Conservation (phyloP, 2,888 invertebrate genomes). For the Cephus pulcher region DNA sequence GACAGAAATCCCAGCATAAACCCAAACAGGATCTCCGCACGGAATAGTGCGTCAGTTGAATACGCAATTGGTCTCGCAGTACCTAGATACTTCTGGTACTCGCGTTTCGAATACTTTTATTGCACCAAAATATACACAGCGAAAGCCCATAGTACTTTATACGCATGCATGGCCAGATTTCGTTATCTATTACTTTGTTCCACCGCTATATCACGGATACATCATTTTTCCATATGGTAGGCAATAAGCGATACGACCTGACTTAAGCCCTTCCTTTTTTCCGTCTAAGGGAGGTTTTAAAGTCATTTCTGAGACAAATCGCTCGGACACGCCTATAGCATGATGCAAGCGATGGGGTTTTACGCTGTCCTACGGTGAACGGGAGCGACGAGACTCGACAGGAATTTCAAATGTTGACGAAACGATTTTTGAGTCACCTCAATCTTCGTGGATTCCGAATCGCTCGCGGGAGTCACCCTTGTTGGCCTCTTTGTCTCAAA, state of each 20-base stretch:
- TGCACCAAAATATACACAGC: constrained; percentile 34
- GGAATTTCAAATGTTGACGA: constrained; percentile 56
- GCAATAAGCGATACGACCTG: neutral
- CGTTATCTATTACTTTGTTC: neutral
- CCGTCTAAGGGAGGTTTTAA: constrained; percentile 14
- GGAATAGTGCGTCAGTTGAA: constrained; percentile 60
- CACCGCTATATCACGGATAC: neutral
- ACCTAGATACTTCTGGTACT: neutral
- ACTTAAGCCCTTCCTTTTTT: neutral
- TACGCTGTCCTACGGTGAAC: constrained; percentile 7
- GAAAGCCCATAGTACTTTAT: neutral
- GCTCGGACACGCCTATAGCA: constrained; percentile 42
- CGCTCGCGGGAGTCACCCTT: neutral
- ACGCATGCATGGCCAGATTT: neutral
- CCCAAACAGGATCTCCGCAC: constrained; percentile 59
- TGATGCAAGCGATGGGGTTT: constrained; percentile 9
- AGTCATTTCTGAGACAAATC: constrained; percentile 52
- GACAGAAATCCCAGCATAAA: constrained; percentile 63
- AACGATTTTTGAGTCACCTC: constrained; percentile 57
- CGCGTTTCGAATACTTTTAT: constrained; percentile 50
- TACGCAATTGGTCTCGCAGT: constrained; percentile 51
- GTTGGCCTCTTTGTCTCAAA: neutral
- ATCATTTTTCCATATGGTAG: neutral
- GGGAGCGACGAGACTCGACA: constrained; percentile 43
- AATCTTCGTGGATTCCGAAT: neutral